phyloP scores from a whole-genome alignment of 1,140 invertebrate species.

The Drosophila guanche region DNA sequence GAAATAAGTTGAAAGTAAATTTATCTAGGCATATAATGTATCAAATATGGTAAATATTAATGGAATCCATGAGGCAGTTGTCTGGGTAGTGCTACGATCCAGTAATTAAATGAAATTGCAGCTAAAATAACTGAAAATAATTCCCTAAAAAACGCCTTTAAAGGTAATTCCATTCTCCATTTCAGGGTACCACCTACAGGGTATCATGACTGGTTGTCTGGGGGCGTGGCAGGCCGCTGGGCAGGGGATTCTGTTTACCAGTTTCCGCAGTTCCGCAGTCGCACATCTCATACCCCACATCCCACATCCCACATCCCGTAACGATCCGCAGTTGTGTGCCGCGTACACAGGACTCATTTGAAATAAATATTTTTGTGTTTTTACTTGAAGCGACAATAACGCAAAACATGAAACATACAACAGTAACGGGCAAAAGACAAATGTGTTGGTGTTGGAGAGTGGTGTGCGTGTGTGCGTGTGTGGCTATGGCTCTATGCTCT shows the following conservation, averaged over 20 bases:
- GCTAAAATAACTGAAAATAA: no score
- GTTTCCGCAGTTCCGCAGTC: slow-evolving; percentile 67
- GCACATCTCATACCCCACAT: background rate
- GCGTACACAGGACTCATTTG: slow-evolving; percentile 72
- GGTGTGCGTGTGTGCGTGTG: slow-evolving; percentile 3
- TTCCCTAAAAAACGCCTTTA: no score
- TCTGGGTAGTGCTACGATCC: no score
- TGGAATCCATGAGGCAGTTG: no score
- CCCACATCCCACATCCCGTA: no score
- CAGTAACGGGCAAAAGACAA: slow-evolving; percentile 55
- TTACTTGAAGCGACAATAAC: slow-evolving; percentile 80
- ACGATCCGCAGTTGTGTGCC: slow-evolving; percentile 61
- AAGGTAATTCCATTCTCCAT: no score
- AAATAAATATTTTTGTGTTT: slow-evolving; percentile 82
- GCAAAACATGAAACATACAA: slow-evolving; percentile 73
- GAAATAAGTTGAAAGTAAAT: no score
- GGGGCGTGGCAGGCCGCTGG: slow-evolving; percentile 30
- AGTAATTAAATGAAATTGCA: no score
- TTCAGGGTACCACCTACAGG: no score
- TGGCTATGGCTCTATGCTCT: slow-evolving; percentile 28
- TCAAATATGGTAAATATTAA: no score
- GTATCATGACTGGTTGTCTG: slow-evolving; percentile 26
- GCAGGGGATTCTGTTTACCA: slow-evolving; percentile 64
- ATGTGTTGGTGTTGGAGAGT: slow-evolving; percentile 43
- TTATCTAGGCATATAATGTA: no score